A percentile compares a stretch with the other conserved stretches of the same genome.
phyloP scores from a whole-genome alignment of 2,797 vertebrate genomes.

The Hyperoplus lanceolatus region DNA sequence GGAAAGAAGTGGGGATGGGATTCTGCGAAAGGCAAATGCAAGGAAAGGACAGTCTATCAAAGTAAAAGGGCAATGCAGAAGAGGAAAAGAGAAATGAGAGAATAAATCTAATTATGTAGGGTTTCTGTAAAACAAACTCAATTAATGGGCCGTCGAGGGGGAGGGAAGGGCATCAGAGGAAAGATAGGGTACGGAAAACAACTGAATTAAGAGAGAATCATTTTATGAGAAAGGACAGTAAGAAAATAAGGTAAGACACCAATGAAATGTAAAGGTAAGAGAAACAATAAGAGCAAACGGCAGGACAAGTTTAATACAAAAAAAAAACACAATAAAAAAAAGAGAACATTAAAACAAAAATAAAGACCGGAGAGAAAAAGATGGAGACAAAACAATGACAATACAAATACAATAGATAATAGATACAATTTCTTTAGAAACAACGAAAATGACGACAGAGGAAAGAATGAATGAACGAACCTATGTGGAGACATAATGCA shows the following conservation, averaged over 20 bases:
- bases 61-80: neutral
- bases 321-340: neutral
- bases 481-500: conserved; percentile 2
- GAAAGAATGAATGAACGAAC: conserved; percentile 9
- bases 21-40: neutral
- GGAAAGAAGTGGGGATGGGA: neutral
- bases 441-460: neutral
- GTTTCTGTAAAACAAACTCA: conserved; percentile 8
- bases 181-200: too few species aligned
- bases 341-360: neutral
- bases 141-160: conserved; percentile 16
- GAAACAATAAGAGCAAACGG: neutral
- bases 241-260: neutral
- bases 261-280: neutral
- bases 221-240: neutral
- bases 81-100: conserved; percentile 1
- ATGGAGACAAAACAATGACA: neutral
- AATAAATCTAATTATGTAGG: conserved; percentile 5
- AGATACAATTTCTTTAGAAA: too few species aligned
- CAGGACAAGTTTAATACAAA: neutral
- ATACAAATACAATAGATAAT: too few species aligned
- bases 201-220: neutral
- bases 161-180: conserved; percentile 5
- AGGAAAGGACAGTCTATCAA: conserved; percentile 1
- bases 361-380: neutral